A percentile compares a stretch with the other conserved stretches of the same genome.
Evolutionary conservation across 2,888 invertebrate genomes (phyloP).

Genomic region (Caenorhabditis sinica): DNA sequence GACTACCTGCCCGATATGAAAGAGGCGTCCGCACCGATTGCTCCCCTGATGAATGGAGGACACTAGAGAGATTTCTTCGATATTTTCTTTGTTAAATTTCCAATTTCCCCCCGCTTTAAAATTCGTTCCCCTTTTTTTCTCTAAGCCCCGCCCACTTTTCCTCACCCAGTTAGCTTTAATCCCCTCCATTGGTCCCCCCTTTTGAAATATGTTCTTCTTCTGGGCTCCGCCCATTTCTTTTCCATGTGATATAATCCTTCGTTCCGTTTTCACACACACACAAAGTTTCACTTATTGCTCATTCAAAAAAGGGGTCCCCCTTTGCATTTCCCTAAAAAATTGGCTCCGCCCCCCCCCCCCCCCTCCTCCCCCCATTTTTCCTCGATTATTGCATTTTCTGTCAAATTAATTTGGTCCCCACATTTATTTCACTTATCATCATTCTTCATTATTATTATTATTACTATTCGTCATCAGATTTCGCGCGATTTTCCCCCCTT

Average conservation of each 20-base stretch:
- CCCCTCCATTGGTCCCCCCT: no score
- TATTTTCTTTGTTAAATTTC: neutral
- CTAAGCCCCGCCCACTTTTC: slow-evolving; percentile 3
- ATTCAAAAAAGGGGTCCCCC: slow-evolving; percentile 7
- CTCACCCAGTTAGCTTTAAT: slow-evolving; percentile 46
- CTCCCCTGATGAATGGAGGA: slow-evolving; percentile 56
- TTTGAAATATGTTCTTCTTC: neutral
- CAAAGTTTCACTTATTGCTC: slow-evolving; percentile 54
- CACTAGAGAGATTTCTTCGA: slow-evolving; percentile 23
- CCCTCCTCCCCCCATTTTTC: no score
- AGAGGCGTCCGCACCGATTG: slow-evolving; percentile 63
- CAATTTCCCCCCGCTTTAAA: slow-evolving; percentile 31
- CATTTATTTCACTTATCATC: neutral
- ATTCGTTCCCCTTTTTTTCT: neutral
- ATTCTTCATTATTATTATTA: slow-evolving; percentile 4
- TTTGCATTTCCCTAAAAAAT: slow-evolving; percentile 25
- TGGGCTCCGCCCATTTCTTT: slow-evolving; percentile 17
- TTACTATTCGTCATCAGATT: no score
- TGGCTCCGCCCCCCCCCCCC: neutral
- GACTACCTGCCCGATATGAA: slow-evolving; percentile 95
- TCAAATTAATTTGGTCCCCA: neutral
- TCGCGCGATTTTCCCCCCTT: no score
- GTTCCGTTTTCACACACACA: slow-evolving; percentile 13
- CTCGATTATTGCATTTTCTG: slow-evolving; percentile 5
- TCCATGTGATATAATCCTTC: slow-evolving; percentile 60